Evolutionary conservation across 2,113 vertebrate species (phyloP), one percentile per base, ranked within the genome.

Genomic region (Mixornis gularis): DNA sequence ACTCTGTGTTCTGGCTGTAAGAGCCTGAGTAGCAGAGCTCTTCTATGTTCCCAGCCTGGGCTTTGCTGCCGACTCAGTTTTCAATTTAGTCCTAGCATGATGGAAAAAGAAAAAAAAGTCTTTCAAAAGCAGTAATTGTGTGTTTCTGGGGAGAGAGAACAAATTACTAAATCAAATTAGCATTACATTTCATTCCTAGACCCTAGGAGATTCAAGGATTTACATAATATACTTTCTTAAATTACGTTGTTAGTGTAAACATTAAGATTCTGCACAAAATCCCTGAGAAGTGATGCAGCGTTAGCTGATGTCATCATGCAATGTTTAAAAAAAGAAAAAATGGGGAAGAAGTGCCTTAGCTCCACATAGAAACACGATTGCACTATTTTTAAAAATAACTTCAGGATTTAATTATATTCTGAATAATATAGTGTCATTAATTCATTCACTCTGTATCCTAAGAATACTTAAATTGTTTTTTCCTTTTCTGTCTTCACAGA

Each of bases 101-200:
- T 85, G 79, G 85, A 90, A 95, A 92, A 95, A 76, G 24, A 90
- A 93, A 89, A 36, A 38, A 93, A 95, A 85, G 53, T 76, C 64
- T 96, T 96, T 94, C 77, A 92, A 85, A 94, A 93, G 93, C 76
- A 89, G 79, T 85, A 88, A 84, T 74, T 94, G 60, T 91, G 62
- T 84, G 51, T 93, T 97, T 95, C 89, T 83, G 92, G 36, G 76
- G 83, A 93, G 70, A 89, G 56, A 96, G 92, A 93, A 92, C 49
- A 96, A 97, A 95, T 97, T 90, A 85, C 91, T 96, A 95, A 94
- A 93, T 96, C 94, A 94, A 94, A 94, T 97, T 95, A 96, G 87
- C 85, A 87, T 96, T 95, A 62, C 32, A 68, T 97, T 96, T 97
- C 91, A 97, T 89, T 95, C 79, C 69, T 88, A 94, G 84, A 49